Base-by-base conservation (phyloP, 2,888 invertebrate species). In the Apodemia hepburni region DNA sequence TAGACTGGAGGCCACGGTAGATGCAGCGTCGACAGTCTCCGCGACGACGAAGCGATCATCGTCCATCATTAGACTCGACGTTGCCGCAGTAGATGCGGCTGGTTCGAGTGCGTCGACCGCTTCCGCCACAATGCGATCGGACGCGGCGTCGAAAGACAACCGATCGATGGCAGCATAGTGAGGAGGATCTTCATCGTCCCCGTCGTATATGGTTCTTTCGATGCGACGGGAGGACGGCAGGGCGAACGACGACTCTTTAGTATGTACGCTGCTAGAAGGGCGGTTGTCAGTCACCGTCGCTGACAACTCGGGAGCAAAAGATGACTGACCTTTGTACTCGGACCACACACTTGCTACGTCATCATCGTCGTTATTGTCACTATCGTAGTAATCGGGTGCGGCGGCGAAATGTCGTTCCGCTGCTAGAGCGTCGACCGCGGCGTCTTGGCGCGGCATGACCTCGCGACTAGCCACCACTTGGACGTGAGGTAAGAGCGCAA, bases 261-360 rank as follows among this genome's bases (percentile, higher is more conserved):
- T 59, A 38, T 59, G 59, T 38, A 59, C 59, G 22, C 59, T 45
- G 38, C 17, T 59, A 59, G 42, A 42, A 17, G 58, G 33, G 35
- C 49, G 49, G n/a, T 7, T 58, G 58, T 5, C 58, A 17, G 58
- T n/a, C 15, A 29, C 29, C 8, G n/a, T 58, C 33, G 15, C 29
- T 15, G n/a, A 58, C 29, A 35, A 7, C 33, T 58, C 58, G 33
- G 17, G 12, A 33, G 29, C 17, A 17, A 18, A 38, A 59, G 42
- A 59, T 45, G 42, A 11, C 59, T 35, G 59, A 38, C 38, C 59
- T 59, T 59, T 59, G 59, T 59, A 59, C 38, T 59, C 59, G 42
- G 59, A 59, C 59, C 59, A 59, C 38, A 59, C 59, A 18, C 59
- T 59, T 9, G 45, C 59, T 18, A 59, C 59, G 59, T 59, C 59